Evolutionary conservation across 2,888 invertebrate genomes (phyloP), one percentile per base, ranked within the genome.

Genomic region (Atrina japonica): DNA sequence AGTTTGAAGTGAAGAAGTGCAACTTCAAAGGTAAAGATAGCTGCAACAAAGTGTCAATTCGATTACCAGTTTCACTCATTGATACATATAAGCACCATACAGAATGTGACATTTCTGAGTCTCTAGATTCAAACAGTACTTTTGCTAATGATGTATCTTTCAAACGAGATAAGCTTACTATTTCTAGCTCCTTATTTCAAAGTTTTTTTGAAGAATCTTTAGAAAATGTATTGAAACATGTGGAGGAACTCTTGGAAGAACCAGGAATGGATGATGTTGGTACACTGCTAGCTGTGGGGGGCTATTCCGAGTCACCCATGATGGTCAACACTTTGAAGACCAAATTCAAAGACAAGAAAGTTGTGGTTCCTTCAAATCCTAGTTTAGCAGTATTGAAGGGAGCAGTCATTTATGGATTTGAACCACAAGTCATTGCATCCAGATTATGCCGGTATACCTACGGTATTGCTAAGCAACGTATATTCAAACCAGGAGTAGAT

Each of bases 331-430:
- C 68, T 9, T 52, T 68, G 16, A 61, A 68, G 18, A 40, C 43
- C 43, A 60, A 55, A 7, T 47, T 68, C 41, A 21, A 43, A 21
- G 21, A 53, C 30, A n/a, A 41, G 16, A 58, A 40, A 16, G 61
- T 68, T 2, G 61, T 68, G 53, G 61, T 68, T 30, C 68, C 68
- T 23, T 41, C 43, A 6, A 53, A 61, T 27, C 68, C 68, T 18
- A 55, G 68, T 14, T 27, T 68, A 40, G 61, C 68, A 21, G 68
- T 68, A 7, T 25, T 68, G 21, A 55, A 40, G 21, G 68, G 68
- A 29, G 68, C 68, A 6, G 68, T 68, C 0, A 25, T 61, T 23
- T 68, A 68, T 52, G 68, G 68, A 3, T 68, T 52, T 61, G 68
- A 68, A 41, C 68, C 68, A 30, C 30, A 52, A 27, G 55, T 59